A percentile compares a stretch with the other conserved stretches of the same genome.
Conservation (phyloP, 2,888 invertebrate genomes). For the Physocephala rufipes region DNA sequence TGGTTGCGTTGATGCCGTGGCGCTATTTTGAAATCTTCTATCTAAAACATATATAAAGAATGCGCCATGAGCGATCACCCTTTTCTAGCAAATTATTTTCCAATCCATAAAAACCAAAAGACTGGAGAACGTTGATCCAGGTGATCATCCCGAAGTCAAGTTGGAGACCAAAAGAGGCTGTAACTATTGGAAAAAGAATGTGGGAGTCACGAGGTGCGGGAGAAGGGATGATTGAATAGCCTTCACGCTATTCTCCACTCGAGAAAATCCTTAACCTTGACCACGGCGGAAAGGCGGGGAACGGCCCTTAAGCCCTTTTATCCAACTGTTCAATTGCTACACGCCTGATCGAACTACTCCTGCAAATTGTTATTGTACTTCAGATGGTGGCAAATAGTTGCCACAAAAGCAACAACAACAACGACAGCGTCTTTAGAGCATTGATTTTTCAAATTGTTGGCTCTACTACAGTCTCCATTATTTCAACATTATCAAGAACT, state of each 20-base stretch:
- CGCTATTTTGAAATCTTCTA: not conserved
- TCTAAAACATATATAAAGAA: not conserved
- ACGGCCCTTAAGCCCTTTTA: too few relatives aligned
- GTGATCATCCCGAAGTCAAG: slow-evolving; percentile 21
- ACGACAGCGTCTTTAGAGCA: too few relatives aligned
- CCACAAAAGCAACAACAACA: too few relatives aligned
- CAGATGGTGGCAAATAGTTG: too few relatives aligned
- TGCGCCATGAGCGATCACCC: not conserved
- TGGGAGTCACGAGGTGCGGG: slow-evolving; percentile 28
- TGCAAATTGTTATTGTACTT: too few relatives aligned
- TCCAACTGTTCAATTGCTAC: too few relatives aligned
- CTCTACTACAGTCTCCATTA: not conserved
- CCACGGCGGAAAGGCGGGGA: too few relatives aligned
- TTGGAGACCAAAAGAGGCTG: not conserved
- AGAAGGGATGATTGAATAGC: slow-evolving; percentile 26
- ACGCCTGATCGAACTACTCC: not conserved
- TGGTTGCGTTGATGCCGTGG: slow-evolving; percentile 12
- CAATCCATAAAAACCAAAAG: not conserved
- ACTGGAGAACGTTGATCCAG: slow-evolving; percentile 22
- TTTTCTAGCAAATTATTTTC: not conserved
- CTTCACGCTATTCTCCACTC: slow-evolving; percentile 19
- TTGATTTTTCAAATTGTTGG: too few relatives aligned
- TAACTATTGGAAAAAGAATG: not conserved
- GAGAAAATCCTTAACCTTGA: slow-evolving; percentile 1
- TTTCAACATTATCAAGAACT: not conserved